These are phyloP conservation scores for Cybosia mesomella DNA, from an alignment of 2,888 invertebrate genomes.

Conservation along the genomic window DNA sequence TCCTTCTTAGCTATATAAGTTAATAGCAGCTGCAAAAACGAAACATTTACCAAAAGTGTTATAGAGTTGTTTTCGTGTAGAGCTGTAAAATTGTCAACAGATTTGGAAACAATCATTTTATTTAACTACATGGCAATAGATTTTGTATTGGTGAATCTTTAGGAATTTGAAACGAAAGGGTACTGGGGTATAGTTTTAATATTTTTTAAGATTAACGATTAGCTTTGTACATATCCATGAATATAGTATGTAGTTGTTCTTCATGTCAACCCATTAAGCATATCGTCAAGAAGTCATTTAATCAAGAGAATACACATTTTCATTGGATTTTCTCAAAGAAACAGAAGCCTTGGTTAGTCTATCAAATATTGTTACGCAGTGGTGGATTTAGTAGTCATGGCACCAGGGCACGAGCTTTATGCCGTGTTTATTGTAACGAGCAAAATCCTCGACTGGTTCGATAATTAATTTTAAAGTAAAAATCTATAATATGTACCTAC, in stretches of 20 bases:
- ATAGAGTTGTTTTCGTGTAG: too few species aligned
- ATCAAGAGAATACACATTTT: constrained; percentile 26
- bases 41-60: too few species aligned
- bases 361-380: constrained; percentile 14
- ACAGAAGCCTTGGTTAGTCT: constrained; percentile 62
- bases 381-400: neutral
- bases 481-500: neutral
- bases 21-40: too few species aligned
- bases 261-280: constrained; percentile 22
- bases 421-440: too few species aligned
- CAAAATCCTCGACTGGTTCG: too few species aligned
- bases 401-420: neutral
- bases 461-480: too few species aligned
- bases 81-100: too few species aligned
- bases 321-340: constrained; percentile 53
- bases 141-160: neutral
- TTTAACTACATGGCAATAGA: too few species aligned
- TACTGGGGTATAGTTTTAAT: constrained; percentile 19
- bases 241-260: constrained; percentile 21
- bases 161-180: neutral
- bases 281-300: constrained; percentile 26
- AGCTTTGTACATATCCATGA: constrained; percentile 26
- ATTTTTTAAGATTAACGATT: constrained; percentile 23
- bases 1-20: too few species aligned
- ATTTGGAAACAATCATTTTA: too few species aligned